A percentile compares a stretch with the other conserved stretches of the same genome.
Conservation (phyloP, 2,797 vertebrate genomes). For the Eulemur rubriventer region DNA sequence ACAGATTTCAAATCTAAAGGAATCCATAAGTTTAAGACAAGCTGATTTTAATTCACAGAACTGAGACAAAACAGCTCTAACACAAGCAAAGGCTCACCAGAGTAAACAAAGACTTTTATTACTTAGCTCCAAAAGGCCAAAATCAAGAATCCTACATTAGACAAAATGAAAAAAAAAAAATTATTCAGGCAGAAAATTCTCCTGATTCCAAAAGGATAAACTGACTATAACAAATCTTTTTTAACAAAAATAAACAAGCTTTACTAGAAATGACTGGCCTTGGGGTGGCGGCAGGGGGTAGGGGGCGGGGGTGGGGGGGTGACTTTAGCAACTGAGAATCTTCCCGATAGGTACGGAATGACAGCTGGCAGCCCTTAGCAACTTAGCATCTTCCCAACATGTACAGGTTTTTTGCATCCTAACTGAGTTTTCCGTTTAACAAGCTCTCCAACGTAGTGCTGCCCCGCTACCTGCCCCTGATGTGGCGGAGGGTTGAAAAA, state of each 20-base stretch:
- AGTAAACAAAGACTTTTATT: conserved; percentile 31
- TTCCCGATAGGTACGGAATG: neutral
- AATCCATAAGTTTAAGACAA: neutral
- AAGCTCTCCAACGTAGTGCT: neutral
- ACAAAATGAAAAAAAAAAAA: conserved; percentile 6
- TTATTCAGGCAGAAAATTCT: neutral
- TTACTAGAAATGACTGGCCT: conserved; percentile 21
- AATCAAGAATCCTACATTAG: neutral
- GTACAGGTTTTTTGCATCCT: neutral
- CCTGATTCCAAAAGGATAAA: neutral
- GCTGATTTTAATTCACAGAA: neutral
- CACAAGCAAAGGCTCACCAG: neutral
- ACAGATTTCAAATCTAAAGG: neutral
- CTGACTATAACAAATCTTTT: neutral
- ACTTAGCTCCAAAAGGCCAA: conserved; percentile 26
- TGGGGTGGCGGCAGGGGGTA: neutral
- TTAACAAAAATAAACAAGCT: neutral
- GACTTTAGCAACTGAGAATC: neutral
- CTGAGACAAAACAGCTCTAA: conserved; percentile 1
- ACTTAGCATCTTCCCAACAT: neutral
- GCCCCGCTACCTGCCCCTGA: neutral
- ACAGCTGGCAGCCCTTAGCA: neutral
- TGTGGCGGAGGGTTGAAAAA: neutral
- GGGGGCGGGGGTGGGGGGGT: neutral
- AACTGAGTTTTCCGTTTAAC: neutral